Evolutionary conservation across 2,797 vertebrate genomes (phyloP), one percentile per base, ranked within the genome.

Genomic region (Anguilla pacifica): DNA sequence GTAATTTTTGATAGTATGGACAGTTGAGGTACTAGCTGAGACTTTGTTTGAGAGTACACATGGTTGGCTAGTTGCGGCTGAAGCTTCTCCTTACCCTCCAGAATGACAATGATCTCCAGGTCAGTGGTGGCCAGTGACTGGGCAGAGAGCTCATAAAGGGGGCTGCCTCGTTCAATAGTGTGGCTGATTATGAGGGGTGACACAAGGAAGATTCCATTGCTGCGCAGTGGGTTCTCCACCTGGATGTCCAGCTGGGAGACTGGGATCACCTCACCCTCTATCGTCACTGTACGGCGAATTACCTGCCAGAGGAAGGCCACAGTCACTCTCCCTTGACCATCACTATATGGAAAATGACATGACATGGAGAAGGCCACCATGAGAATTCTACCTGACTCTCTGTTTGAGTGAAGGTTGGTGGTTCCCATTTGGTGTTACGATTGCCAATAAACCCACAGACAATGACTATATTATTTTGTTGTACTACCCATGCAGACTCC

Each of bases 231-330:
- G 86, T 99, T 99, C 90, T 99, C 98, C 88, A 99, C 98, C 0
- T 98, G 98, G 90, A 99, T 97, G 92, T 99, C 98, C 83, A 98
- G 95, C 92, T 99, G 98, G 89, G 98, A 98, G 88, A 99, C 98
- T 0, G 98, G 98, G 90, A 99, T 96, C 89, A 99, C 97, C 91
- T 99, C 98, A 0, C 98, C 98, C 92, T 99, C 98, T 0, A 97
- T 95, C 0, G 98, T 99, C 0, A 97, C 97, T 0, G 97, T 98
- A 87, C 98, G 97, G 88, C 95, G 94, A 85, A 97, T 96, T 31
- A 99, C 98, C 94, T 99, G 97, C 22, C 31, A 5, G 72, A 10
- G 17, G 2, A 6, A 77, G 39, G 0, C 31, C 35, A 64, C 86
- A 67, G 39, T 83, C 35, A 51, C 82, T 53, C 59, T 25, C 22